Evolutionary conservation across 2,113 vertebrate genomes (phyloP).

Genomic region (Phrynosoma platyrhinos): DNA sequence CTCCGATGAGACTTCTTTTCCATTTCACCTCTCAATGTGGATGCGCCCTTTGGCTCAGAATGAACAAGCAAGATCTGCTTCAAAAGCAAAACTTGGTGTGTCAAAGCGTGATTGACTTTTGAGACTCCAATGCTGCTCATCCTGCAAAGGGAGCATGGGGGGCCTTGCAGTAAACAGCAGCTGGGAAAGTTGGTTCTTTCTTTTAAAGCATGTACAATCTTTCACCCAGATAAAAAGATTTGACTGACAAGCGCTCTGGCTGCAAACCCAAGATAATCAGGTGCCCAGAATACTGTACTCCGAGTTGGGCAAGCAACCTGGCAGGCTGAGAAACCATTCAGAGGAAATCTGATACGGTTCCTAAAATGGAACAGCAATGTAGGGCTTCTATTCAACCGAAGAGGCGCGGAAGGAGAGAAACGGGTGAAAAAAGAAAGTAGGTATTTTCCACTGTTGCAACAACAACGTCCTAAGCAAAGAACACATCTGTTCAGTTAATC

Average conservation of each 20-base stretch:
- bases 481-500: no score
- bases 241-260: neutral
- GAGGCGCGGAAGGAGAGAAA: no score
- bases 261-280: no score
- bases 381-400: neutral
- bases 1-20: neutral
- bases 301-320: no score
- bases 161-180: neutral
- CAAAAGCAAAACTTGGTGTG: neutral
- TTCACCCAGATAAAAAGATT: neutral
- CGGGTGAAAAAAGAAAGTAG: no score
- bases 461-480: no score
- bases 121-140: no score
- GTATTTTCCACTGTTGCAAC: neutral
- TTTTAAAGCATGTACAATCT: no score
- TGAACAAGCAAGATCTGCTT: neutral
- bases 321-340: neutral
- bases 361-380: neutral
- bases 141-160: no score
- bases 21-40: neutral
- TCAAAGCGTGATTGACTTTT: neutral
- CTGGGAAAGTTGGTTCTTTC: no score
- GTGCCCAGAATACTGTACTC: no score
- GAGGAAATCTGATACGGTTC: neutral
- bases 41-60: neutral